Base-by-base conservation (phyloP, 1,140 invertebrate genomes). In the Chironomus striatipennis region DNA sequence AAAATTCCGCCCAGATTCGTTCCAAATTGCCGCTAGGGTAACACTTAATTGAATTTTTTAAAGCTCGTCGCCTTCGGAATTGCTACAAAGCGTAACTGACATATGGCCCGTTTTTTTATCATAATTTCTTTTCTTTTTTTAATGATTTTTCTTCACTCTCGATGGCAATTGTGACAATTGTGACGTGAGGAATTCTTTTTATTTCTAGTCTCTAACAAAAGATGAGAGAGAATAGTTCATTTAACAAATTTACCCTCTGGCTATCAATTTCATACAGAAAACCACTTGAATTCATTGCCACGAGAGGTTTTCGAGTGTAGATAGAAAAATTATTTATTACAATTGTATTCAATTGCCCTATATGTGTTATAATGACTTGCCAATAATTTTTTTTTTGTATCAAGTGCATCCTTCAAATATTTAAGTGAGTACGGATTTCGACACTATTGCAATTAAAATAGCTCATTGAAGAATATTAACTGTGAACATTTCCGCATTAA, bases 181-280 rank as follows among this genome's bases (percentile, higher is more conserved):
- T 57, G 24, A 34, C 24, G 47, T 57, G 47, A 57, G n/a, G 47
- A 34, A 34, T 34, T 34, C n/a, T n/a, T n/a, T n/a, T n/a, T n/a
- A n/a, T n/a, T n/a, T n/a, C n/a, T n/a, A n/a, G n/a, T n/a, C n/a
- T n/a, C 47, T 4, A 57, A 57, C 12, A 57, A 15, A 57, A 57
- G 47, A 57, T n/a, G 1, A 15, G n/a, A 47, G 8, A 57, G 47
- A 70, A 8, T 70, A 21, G 17, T 70, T 20, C 65, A 70, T 21
- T 70, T 70, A 18, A 70, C 65, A 70, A 70, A 70, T 21, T 70
- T 20, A 70, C 65, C 65, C 65, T 70, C 65, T 9, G 18, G 65
- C 65, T 70, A 70, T 70, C 65, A 70, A 70, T 70, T 70, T 70
- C 65, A 70, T 70, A 70, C n/a, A 17, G 43, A 67, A 67, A 67